These are phyloP conservation scores for Esox masquinongy DNA, from an alignment of 2,797 vertebrate genomes.

Conservation along the genomic window DNA sequence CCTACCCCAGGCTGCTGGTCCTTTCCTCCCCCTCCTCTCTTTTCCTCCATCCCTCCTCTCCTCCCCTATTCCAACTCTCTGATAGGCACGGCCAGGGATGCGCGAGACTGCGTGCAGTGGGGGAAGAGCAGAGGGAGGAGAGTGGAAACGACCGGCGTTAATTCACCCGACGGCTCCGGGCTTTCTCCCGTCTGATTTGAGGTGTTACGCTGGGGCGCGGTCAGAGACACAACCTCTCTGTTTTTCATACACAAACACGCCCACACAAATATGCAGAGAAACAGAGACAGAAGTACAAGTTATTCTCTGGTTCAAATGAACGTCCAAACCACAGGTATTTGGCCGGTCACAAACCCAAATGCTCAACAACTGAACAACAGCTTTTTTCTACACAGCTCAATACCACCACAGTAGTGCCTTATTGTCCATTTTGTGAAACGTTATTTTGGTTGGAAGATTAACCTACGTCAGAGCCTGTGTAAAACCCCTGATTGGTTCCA, in stretches of 20 bases:
- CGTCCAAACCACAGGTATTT: neutral
- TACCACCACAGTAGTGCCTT: too few species aligned
- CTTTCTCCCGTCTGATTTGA: constrained; percentile 56
- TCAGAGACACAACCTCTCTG: neutral
- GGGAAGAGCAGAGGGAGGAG: constrained; percentile 17
- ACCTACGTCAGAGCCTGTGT: neutral
- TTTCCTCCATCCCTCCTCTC: neutral
- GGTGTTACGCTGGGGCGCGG: constrained; percentile 41
- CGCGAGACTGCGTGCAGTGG: constrained; percentile 36
- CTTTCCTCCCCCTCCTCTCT: constrained; percentile 26
- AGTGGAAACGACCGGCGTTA: constrained; percentile 65
- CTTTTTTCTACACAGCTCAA: neutral
- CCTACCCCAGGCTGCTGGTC: constrained; percentile 65
- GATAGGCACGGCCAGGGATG: constrained; percentile 61
- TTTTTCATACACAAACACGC: neutral
- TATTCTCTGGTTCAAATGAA: neutral
- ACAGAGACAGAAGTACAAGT: constrained; percentile 39
- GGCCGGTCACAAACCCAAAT: neutral
- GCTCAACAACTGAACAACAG: neutral
- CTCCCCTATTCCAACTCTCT: constrained; percentile 10
- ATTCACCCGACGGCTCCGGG: constrained; percentile 69
- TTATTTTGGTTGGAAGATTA: neutral
- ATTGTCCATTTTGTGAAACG: neutral
- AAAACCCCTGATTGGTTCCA: neutral
- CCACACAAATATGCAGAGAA: constrained; percentile 26